Conservation (phyloP, 1,140 invertebrate genomes). For the Hycleus phaleratus region DNA sequence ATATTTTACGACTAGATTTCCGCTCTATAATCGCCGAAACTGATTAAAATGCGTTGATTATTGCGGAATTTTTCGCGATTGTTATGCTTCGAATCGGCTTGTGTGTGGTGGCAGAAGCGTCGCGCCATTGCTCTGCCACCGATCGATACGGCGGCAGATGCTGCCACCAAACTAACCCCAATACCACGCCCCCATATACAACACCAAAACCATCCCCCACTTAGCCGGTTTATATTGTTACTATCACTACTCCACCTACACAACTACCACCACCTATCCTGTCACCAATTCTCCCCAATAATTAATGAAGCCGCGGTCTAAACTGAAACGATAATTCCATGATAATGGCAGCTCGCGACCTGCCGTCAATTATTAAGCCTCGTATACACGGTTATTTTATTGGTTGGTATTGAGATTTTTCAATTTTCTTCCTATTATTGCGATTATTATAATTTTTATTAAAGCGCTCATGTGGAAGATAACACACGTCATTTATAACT, state of each 20-base stretch:
- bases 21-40: too few species aligned
- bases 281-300: slow-evolving; percentile 36
- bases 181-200: background rate
- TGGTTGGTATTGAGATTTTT: slow-evolving; percentile 11
- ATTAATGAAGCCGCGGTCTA: slow-evolving; percentile 39
- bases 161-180: slow-evolving; percentile 14
- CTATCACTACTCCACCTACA: slow-evolving; percentile 25
- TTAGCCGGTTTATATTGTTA: slow-evolving; percentile 1
- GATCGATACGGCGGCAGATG: slow-evolving; percentile 35
- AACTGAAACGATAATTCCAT: slow-evolving; percentile 42
- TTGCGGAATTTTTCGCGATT: too few species aligned
- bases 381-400: background rate
- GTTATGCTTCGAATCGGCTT: too few species aligned
- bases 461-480: background rate
- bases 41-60: too few species aligned
- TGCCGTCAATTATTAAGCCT: slow-evolving; percentile 29
- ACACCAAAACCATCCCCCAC: slow-evolving; percentile 9
- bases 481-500: too few species aligned
- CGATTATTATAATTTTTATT: background rate
- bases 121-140: slow-evolving; percentile 24
- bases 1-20: too few species aligned
- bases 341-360: slow-evolving; percentile 39
- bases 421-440: background rate
- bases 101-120: slow-evolving; percentile 21
- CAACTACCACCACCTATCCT: slow-evolving; percentile 27